Conservation (phyloP, 2,888 invertebrate species). For the Pemphredon lugubris region DNA sequence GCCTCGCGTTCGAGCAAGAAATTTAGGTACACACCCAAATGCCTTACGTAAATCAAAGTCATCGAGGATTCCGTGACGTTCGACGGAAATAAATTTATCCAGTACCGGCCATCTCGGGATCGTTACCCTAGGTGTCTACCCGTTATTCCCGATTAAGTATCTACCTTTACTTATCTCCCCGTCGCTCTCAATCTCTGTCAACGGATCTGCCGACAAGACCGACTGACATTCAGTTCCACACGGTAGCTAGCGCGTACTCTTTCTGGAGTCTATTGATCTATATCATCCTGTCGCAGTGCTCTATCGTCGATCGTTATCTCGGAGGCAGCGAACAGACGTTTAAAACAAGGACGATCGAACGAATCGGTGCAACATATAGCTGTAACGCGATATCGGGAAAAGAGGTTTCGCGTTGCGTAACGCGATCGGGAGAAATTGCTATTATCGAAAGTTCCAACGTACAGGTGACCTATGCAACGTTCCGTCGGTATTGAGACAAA, state of each 20-base stretch:
- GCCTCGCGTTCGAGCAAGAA: not conserved
- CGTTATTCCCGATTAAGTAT: conserved; percentile 53
- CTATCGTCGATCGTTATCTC: conserved; percentile 58
- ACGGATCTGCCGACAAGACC: conserved; percentile 33
- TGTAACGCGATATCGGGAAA: conserved; percentile 1
- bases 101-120: conserved; percentile 30
- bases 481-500: too few species aligned
- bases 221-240: conserved; percentile 50
- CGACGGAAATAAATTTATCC: conserved; percentile 25
- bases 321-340: conserved; percentile 30
- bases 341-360: conserved; percentile 41
- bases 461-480: too few species aligned
- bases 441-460: not conserved
- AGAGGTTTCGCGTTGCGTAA: conserved; percentile 1
- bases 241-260: conserved; percentile 57
- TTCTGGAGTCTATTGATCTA: conserved; percentile 56
- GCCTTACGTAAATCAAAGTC: not conserved
- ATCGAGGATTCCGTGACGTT: conserved; percentile 1
- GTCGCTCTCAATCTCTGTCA: conserved; percentile 60
- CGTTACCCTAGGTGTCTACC: conserved; percentile 27
- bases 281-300: conserved; percentile 35
- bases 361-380: conserved; percentile 29
- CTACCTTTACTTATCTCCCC: conserved; percentile 48
- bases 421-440: conserved; percentile 3
- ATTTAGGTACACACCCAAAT: conserved; percentile 9